Conservation (phyloP, 2,888 invertebrate genomes). For the Caenorhabditis afra region DNA sequence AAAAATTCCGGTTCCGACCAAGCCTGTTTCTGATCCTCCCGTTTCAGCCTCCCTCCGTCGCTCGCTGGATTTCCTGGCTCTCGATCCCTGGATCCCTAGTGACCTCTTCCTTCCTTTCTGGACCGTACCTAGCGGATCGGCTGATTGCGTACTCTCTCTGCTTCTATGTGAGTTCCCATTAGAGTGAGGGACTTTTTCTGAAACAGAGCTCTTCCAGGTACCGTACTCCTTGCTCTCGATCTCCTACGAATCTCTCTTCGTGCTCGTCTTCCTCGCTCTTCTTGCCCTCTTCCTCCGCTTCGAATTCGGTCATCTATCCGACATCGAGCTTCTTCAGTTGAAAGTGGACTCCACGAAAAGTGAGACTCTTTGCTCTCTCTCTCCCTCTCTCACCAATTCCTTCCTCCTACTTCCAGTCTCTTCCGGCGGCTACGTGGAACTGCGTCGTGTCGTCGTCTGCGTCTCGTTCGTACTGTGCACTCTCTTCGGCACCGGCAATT, state of each 20-base stretch:
- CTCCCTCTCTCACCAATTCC: too few relatives aligned
- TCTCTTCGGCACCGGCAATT: constrained; percentile 97
- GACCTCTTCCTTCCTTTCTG: constrained; percentile 33
- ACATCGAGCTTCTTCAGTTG: constrained; percentile 61
- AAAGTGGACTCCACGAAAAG: constrained; percentile 28
- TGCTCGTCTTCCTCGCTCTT: constrained; percentile 69
- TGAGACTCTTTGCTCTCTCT: background rate
- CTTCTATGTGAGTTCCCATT: constrained; percentile 44
- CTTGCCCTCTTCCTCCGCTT: constrained; percentile 70
- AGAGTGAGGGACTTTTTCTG: too few relatives aligned
- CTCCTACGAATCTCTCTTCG: constrained; percentile 77
- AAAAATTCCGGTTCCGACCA: too few relatives aligned
- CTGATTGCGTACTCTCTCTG: constrained; percentile 37
- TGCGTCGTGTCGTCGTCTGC: constrained; percentile 82
- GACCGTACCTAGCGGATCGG: constrained; percentile 44
- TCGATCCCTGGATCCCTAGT: constrained; percentile 49
- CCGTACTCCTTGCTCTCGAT: constrained; percentile 76
- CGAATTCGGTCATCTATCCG: constrained; percentile 67
- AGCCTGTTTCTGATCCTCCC: background rate
- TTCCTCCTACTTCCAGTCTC: constrained; percentile 8
- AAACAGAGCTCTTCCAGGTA: constrained; percentile 49
- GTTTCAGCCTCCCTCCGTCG: constrained; percentile 52
- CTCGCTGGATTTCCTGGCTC: constrained; percentile 68
- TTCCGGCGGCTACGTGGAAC: constrained; percentile 53
- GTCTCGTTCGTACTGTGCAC: constrained; percentile 89